Evolutionary conservation across 2,888 invertebrate species (phyloP).

Genomic region (Eupithecia exiguata): DNA sequence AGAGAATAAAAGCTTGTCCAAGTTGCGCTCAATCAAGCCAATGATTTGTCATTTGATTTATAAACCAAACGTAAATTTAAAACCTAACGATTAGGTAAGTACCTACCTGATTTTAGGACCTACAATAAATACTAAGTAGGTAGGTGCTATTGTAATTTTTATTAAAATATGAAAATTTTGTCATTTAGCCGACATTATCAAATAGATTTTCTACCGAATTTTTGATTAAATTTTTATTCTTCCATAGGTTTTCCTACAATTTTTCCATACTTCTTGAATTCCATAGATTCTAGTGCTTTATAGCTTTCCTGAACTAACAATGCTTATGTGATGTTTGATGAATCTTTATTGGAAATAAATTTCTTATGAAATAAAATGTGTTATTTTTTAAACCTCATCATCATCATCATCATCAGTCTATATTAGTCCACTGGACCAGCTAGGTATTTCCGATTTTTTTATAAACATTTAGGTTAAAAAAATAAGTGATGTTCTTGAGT

Average conservation of each 20-base stretch:
- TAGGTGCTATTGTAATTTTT: not conserved
- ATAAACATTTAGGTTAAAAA: too few species aligned
- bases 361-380: constrained; percentile 53
- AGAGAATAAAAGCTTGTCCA: constrained; percentile 1
- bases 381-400: constrained; percentile 46
- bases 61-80: not conserved
- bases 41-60: constrained; percentile 1
- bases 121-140: not conserved
- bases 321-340: constrained; percentile 64
- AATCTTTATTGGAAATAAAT: constrained; percentile 68
- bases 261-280: constrained; percentile 21
- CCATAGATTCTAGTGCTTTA: constrained; percentile 40
- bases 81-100: not conserved
- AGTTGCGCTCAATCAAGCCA: not conserved
- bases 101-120: not conserved
- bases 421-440: too few species aligned
- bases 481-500: too few species aligned
- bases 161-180: not conserved
- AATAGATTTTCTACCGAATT: constrained; percentile 34
- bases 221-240: constrained; percentile 8
- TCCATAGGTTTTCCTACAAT: constrained; percentile 10
- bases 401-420: too few species aligned
- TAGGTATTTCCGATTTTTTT: too few species aligned
- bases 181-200: not conserved
- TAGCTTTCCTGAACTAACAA: constrained; percentile 50